phyloP scores from a whole-genome alignment of 1,140 invertebrate genomes.

The Ridgeia piscesae region DNA sequence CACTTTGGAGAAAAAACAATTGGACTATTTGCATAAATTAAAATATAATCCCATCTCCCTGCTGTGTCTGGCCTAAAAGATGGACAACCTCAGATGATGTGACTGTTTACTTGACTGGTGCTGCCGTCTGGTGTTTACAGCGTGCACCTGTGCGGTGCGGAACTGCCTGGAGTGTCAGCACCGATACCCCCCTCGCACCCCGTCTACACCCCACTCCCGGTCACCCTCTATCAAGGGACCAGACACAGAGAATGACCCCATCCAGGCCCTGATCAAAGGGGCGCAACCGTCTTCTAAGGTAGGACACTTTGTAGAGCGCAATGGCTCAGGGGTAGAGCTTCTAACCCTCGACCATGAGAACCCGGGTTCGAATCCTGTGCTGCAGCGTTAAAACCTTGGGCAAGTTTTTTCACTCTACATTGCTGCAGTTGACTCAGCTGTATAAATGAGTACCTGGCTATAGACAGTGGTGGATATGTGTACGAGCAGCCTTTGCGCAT shows the following conservation, averaged over 20 bases:
- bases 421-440: no score
- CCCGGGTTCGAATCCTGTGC: no score
- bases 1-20: no score
- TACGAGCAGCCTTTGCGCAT: no score
- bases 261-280: conserved; percentile 82
- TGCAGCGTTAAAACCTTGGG: no score
- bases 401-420: no score
- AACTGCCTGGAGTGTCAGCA: conserved; percentile 98
- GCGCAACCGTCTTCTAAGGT: conserved; percentile 85
- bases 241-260: conserved; percentile 64
- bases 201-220: conserved; percentile 52
- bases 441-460: no score
- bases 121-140: conserved; percentile 61
- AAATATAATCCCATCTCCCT: no score
- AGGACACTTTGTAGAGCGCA: conserved; percentile 31
- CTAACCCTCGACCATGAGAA: no score
- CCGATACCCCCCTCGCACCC: conserved; percentile 62
- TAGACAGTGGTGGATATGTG: no score
- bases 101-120: conserved; percentile 19
- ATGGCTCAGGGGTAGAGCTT: neutral
- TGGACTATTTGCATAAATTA: no score
- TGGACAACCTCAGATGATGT: neutral
- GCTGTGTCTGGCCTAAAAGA: neutral
- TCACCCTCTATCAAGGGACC: conserved; percentile 14
- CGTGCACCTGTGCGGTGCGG: conserved; percentile 95